These are phyloP conservation scores for Crenuchus spilurus DNA, from an alignment of 2,797 vertebrate species.

Conservation along the genomic window DNA sequence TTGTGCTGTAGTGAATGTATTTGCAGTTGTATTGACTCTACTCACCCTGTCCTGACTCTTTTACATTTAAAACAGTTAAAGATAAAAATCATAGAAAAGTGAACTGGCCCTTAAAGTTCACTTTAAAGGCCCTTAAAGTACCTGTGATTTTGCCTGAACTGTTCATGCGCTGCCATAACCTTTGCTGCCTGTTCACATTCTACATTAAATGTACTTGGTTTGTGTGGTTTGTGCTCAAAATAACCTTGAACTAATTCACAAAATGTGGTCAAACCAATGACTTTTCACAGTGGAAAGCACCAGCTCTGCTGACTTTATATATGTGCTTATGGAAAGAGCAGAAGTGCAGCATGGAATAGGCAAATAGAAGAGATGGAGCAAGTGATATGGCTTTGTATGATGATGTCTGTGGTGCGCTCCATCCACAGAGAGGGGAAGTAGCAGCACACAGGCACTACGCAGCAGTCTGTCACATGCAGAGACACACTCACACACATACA, in stretches of 20 bases:
- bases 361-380: slow-evolving; percentile 73
- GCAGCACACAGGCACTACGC: slow-evolving; percentile 34
- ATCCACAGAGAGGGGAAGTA: slow-evolving; percentile 54
- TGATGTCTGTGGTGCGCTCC: slow-evolving; percentile 46
- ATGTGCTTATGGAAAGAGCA: slow-evolving; percentile 52
- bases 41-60: no score
- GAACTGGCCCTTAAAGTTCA: no score
- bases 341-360: slow-evolving; percentile 71
- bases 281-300: neutral
- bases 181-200: neutral
- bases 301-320: neutral
- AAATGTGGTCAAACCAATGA: neutral
- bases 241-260: neutral
- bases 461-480: slow-evolving; percentile 40
- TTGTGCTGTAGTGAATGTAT: no score
- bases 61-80: no score
- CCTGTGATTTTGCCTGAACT: no score
- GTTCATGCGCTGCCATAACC: no score
- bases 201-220: neutral
- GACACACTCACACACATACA: slow-evolving; percentile 16
- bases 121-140: no score
- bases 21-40: no score
- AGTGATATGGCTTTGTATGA: slow-evolving; percentile 58
- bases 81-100: no score
- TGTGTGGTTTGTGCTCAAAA: neutral